These are phyloP conservation scores for Pholis gunnellus DNA, from an alignment of 2,113 vertebrate genomes.

Conservation along the genomic window DNA sequence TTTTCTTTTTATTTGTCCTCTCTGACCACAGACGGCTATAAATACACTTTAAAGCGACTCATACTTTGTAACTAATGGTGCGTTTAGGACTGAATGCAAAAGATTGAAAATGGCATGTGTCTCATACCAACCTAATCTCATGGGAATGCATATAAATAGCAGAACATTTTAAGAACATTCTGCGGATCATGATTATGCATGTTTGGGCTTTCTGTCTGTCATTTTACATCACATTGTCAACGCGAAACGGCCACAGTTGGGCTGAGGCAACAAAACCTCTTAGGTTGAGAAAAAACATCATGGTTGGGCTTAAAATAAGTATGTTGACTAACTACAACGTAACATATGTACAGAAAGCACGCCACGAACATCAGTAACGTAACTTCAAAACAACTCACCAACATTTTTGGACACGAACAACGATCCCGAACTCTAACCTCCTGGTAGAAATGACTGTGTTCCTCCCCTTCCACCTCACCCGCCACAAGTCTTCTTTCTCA, in stretches of 20 bases:
- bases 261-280: not conserved
- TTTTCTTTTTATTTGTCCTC: not conserved
- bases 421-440: no score
- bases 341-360: not conserved
- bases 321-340: not conserved
- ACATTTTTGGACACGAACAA: no score
- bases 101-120: not conserved
- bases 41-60: constrained; percentile 2
- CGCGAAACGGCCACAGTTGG: not conserved
- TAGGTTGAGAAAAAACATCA: not conserved
- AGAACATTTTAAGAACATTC: not conserved
- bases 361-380: not conserved
- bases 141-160: not conserved
- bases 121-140: not conserved
- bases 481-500: not conserved
- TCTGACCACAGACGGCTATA: constrained; percentile 1
- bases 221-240: not conserved
- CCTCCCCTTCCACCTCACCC: not conserved
- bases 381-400: no score
- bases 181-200: not conserved
- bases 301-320: not conserved
- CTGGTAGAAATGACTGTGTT: not conserved
- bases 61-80: constrained; percentile 6
- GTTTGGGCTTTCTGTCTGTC: not conserved
- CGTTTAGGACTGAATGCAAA: not conserved